Percentiles rank a stretch among this genome's conserved stretches.
Conservation (phyloP, 2,113 vertebrate genomes). For the Piprites chloris region DNA sequence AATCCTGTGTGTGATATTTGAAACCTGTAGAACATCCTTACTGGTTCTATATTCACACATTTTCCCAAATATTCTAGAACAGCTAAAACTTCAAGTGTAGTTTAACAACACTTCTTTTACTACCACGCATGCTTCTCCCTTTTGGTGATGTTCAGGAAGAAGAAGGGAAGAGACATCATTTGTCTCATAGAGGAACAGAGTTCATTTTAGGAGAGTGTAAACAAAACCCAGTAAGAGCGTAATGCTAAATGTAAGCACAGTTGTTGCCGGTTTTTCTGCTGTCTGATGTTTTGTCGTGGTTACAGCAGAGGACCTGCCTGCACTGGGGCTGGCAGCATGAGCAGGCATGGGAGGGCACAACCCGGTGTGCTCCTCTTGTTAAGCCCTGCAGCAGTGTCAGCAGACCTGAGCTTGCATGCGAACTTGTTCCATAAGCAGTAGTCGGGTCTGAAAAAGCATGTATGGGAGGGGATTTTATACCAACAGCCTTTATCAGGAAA, state of each 20-base stretch:
- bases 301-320: neutral
- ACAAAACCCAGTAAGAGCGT: neutral
- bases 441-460: neutral
- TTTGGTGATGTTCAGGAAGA: neutral
- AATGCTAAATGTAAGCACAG: neutral
- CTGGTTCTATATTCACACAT: neutral
- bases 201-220: fast-evolving
- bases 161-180: neutral
- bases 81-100: neutral
- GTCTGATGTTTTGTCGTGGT: fast-evolving
- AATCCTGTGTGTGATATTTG: slow-evolving; percentile 26
- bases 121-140: neutral
- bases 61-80: neutral
- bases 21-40: slow-evolving; percentile 2
- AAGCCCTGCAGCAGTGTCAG: neutral
- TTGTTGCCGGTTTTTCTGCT: neutral
- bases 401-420: neutral
- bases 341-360: neutral
- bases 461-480: neutral
- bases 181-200: neutral
- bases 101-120: neutral
- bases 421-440: neutral
- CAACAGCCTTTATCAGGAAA: neutral
- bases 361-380: neutral
- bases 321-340: neutral